Conservation (phyloP, 1,140 invertebrate genomes). For the Brachionus calyciflorus region DNA sequence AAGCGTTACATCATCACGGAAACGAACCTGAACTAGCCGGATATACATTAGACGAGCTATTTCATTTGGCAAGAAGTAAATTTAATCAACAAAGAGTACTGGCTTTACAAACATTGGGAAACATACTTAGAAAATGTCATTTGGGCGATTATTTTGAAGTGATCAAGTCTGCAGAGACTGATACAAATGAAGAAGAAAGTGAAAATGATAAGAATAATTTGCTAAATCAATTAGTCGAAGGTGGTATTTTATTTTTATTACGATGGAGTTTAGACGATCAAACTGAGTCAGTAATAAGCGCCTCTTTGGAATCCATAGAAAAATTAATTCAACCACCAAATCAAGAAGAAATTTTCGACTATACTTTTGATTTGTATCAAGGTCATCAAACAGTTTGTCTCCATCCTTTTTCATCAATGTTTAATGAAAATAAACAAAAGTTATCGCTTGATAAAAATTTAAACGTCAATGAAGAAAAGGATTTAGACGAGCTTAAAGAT, state of each 20-base stretch:
- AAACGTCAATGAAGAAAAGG: slow-evolving; percentile 15
- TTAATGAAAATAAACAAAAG: neutral
- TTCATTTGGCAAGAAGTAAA: slow-evolving; percentile 70
- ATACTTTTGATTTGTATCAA: slow-evolving; percentile 11
- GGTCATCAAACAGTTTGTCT: neutral
- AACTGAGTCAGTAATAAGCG: slow-evolving; percentile 69
- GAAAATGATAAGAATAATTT: slow-evolving; percentile 51
- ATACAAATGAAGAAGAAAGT: neutral
- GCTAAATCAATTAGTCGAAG: slow-evolving; percentile 64
- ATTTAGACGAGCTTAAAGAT: slow-evolving; percentile 38
- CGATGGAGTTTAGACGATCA: slow-evolving; percentile 81
- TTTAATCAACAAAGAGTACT: slow-evolving; percentile 74
- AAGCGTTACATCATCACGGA: slow-evolving; percentile 81
- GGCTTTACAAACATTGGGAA: slow-evolving; percentile 73
- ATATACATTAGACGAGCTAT: slow-evolving; percentile 79
- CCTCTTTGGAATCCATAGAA: slow-evolving; percentile 71
- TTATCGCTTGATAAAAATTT: slow-evolving; percentile 25
- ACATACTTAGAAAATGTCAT: slow-evolving; percentile 70
- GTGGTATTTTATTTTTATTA: slow-evolving; percentile 72
- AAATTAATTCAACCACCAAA: slow-evolving; percentile 71
- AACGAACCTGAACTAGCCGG: slow-evolving; percentile 81
- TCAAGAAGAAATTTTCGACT: slow-evolving; percentile 67
- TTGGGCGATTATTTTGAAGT: neutral
- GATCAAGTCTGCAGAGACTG: neutral
- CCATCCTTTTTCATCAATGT: neutral